phyloP scores from a whole-genome alignment of 2,113 vertebrate species.

The Gambusia holbrooki region DNA sequence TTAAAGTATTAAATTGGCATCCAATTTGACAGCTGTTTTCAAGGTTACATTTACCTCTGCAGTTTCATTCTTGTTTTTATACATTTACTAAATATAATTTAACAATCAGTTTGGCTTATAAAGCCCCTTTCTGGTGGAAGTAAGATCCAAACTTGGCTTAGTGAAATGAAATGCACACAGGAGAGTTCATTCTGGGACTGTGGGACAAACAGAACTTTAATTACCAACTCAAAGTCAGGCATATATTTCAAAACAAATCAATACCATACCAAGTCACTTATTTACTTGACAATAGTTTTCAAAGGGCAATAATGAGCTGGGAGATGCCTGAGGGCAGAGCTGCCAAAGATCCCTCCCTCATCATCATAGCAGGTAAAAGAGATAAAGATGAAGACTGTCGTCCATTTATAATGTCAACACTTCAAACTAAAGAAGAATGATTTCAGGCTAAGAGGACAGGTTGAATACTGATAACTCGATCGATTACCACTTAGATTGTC shows the following conservation, averaged over 20 bases:
- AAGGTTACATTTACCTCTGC: too few relatives aligned
- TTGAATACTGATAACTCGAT: conserved; percentile 77
- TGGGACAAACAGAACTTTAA: conserved; percentile 66
- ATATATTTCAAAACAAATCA: conserved; percentile 78
- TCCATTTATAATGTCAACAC: conserved; percentile 82
- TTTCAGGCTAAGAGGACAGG: conserved; percentile 66
- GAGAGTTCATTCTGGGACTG: conserved; percentile 49
- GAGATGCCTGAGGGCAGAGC: conserved; percentile 73
- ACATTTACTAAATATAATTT: not conserved
- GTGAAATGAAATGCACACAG: conserved; percentile 59
- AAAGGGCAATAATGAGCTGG: conserved; percentile 77
- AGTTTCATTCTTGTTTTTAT: not conserved
- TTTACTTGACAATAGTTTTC: conserved; percentile 79
- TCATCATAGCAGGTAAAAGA: conserved; percentile 71
- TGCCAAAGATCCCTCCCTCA: conserved; percentile 74
- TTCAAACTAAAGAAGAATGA: conserved; percentile 70
- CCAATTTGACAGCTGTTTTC: too few relatives aligned
- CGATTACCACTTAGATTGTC: conserved; percentile 73
- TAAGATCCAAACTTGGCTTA: conserved; percentile 49
- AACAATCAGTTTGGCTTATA: conserved; percentile 13
- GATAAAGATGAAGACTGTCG: conserved; percentile 71
- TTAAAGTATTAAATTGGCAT: too few relatives aligned
- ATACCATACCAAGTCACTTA: conserved; percentile 74
- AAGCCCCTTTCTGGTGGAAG: conserved; percentile 26
- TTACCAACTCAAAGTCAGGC: conserved; percentile 71